Conservation (phyloP, 2,113 vertebrate genomes). For the Speoplatyrhinus poulsoni region DNA sequence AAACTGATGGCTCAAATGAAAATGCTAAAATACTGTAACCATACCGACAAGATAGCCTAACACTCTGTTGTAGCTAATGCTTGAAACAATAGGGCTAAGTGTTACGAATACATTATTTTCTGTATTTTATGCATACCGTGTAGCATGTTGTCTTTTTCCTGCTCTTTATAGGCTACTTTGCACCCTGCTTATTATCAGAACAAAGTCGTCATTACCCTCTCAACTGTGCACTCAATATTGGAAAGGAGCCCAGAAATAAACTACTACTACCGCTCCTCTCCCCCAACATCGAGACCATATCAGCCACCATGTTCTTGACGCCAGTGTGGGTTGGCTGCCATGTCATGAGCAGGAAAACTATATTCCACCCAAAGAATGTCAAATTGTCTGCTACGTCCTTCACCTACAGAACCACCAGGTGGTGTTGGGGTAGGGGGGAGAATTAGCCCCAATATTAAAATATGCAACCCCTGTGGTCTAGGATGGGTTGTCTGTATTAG, state of each 20-base stretch:
- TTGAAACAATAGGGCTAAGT: no score
- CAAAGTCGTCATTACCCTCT: constrained; percentile 42
- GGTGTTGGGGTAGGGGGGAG: not conserved
- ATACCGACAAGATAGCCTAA: no score
- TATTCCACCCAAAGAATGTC: constrained; percentile 14
- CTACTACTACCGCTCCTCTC: constrained; percentile 21
- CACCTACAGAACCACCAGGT: constrained; percentile 10
- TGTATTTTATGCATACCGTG: constrained; percentile 2
- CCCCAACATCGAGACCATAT: not conserved
- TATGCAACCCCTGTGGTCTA: constrained; percentile 25
- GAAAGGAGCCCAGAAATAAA: constrained; percentile 53
- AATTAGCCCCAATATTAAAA: constrained; percentile 42
- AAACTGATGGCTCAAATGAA: no score
- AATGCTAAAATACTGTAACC: no score
- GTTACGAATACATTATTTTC: not conserved
- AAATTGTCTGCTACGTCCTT: constrained; percentile 28
- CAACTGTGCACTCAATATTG: constrained; percentile 34
- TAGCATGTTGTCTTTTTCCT: constrained; percentile 16
- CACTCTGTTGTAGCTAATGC: no score
- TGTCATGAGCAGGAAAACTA: constrained; percentile 39
- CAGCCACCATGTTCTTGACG: constrained; percentile 16
- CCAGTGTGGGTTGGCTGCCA: constrained; percentile 25
- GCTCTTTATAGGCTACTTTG: constrained; percentile 18
- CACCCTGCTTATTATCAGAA: constrained; percentile 29
- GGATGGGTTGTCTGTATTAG: constrained; percentile 17